A percentile compares a stretch with the other conserved stretches of the same genome.
Evolutionary conservation across 1,140 invertebrate genomes (phyloP).

Genomic region (Cotesia glomerata): DNA sequence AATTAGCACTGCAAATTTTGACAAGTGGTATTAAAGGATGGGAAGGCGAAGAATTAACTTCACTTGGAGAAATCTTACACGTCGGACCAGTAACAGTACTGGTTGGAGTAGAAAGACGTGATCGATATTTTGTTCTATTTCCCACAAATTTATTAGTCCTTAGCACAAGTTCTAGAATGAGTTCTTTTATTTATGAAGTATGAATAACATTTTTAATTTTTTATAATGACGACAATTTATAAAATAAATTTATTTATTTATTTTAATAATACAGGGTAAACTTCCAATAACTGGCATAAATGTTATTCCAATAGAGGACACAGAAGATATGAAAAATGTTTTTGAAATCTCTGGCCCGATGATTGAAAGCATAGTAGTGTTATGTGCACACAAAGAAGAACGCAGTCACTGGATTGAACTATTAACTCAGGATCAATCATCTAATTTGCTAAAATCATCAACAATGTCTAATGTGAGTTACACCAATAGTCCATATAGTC

Average conservation of each 20-base stretch:
- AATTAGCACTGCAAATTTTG: constrained; percentile 93
- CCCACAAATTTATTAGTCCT: constrained; percentile 86
- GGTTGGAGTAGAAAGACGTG: constrained; percentile 78
- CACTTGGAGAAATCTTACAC: constrained; percentile 79
- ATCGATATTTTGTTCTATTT: constrained; percentile 92
- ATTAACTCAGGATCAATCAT: constrained; percentile 70
- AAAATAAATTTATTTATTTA: neutral
- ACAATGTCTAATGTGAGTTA: constrained; percentile 59
- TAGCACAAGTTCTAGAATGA: constrained; percentile 87
- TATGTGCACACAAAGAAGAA: constrained; percentile 84
- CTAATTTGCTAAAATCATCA: constrained; percentile 53
- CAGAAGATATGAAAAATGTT: constrained; percentile 82
- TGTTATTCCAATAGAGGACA: constrained; percentile 79
- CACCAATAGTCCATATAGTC: constrained; percentile 60
- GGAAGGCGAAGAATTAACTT: constrained; percentile 86
- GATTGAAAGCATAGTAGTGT: constrained; percentile 87
- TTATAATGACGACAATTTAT: too few species aligned
- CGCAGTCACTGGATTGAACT: constrained; percentile 87
- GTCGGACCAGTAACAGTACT: constrained; percentile 84
- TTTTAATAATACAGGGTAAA: constrained; percentile 74
- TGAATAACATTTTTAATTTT: constrained; percentile 9
- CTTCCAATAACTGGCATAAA: constrained; percentile 85
- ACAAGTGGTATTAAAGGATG: constrained; percentile 90
- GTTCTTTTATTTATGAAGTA: constrained; percentile 96
- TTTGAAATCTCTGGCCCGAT: constrained; percentile 91